phyloP scores from a whole-genome alignment of 92 coral and sea anemone species.

The Epizoanthus illoricatus region DNA sequence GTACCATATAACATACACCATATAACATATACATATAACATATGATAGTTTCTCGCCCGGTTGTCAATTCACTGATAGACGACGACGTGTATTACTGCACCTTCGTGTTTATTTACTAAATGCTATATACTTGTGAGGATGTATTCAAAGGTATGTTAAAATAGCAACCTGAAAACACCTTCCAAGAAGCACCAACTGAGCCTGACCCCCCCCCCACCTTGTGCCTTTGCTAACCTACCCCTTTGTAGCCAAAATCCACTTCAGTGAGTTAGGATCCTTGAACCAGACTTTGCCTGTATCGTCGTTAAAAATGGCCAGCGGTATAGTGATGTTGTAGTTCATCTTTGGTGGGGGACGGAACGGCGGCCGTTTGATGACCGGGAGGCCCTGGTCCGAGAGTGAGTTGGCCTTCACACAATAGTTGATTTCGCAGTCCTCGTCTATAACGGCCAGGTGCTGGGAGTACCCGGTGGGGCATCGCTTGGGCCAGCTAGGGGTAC shows the following conservation, averaged over 20 bases:
- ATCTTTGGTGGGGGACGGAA: conserved; percentile 62
- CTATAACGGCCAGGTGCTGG: conserved; percentile 85
- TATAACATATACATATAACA: no score
- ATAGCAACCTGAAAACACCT: no score
- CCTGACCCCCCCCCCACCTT: neutral
- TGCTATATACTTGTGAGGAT: no score
- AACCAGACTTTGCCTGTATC: conserved; percentile 72
- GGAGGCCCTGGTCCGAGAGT: conserved; percentile 68
- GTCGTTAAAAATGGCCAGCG: conserved; percentile 68
- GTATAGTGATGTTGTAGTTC: conserved; percentile 69
- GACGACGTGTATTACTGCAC: no score
- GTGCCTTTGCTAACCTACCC: conserved; percentile 34
- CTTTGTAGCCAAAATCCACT: conserved; percentile 63
- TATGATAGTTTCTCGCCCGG: no score
- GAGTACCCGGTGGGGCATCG: conserved; percentile 87
- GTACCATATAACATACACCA: no score
- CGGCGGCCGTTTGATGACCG: conserved; percentile 87
- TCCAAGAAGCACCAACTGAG: no score
- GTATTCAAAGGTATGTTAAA: no score
- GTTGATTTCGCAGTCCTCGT: conserved; percentile 86
- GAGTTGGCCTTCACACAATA: conserved; percentile 74
- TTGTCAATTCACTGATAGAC: no score
- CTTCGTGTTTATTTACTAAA: no score
- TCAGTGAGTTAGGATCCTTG: conserved; percentile 40
- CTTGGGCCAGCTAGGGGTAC: conserved; percentile 80